phyloP scores from a whole-genome alignment of 2,797 vertebrate species.

The Ctenosaura bakeri region DNA sequence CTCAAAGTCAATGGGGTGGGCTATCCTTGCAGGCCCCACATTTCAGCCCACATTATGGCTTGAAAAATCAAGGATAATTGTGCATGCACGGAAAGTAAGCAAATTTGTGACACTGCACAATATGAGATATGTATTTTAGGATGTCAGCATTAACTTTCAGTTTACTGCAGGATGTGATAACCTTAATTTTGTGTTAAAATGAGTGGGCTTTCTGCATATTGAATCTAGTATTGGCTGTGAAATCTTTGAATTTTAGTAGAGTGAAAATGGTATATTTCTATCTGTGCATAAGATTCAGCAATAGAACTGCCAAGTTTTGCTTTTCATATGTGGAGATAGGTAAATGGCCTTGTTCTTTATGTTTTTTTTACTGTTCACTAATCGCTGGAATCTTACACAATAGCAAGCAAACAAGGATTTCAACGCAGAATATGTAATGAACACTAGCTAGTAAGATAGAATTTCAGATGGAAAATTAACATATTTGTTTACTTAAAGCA shows the following conservation, averaged over 20 bases:
- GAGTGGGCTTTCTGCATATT: too few species aligned
- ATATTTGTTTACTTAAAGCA: neutral
- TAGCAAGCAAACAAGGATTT: neutral
- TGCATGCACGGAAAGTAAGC: too few species aligned
- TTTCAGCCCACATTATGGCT: too few species aligned
- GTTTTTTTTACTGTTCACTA: neutral
- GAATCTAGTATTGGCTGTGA: neutral
- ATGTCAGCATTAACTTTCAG: too few species aligned
- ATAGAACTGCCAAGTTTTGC: neutral
- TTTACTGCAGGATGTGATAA: too few species aligned
- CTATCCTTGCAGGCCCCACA: too few species aligned
- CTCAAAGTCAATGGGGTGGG: too few species aligned
- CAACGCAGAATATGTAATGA: neutral
- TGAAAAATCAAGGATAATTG: too few species aligned
- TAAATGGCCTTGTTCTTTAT: neutral
- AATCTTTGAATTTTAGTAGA: neutral
- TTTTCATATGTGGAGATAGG: neutral
- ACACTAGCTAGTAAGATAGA: neutral
- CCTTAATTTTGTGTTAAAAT: too few species aligned
- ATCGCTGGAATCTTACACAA: neutral
- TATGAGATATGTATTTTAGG: too few species aligned
- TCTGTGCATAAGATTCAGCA: neutral
- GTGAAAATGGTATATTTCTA: neutral
- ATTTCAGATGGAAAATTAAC: neutral
- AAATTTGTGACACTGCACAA: too few species aligned